Conservation (phyloP, 2,888 invertebrate species). For the Lithophane leautieri region DNA sequence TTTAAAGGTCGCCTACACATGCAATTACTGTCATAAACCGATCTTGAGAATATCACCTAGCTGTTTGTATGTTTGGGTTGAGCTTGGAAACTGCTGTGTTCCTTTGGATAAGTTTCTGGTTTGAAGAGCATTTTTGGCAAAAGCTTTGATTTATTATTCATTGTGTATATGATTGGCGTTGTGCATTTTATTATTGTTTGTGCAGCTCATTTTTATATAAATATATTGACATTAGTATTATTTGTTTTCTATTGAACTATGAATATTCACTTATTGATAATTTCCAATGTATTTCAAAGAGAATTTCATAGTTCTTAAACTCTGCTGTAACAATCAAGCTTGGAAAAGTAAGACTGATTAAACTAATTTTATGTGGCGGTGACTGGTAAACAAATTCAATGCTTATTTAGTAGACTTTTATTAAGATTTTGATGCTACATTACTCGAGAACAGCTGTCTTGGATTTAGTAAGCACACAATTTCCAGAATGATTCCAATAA, state of each 20-base stretch:
- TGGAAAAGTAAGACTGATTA: neutral
- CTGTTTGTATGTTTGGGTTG: neutral
- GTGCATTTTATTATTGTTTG: too few relatives aligned
- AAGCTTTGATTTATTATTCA: neutral
- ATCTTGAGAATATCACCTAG: neutral
- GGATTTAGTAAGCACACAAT: conserved; percentile 12
- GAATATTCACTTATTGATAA: neutral
- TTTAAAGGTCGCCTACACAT: conserved; percentile 26
- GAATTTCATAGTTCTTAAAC: neutral
- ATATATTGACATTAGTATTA: neutral
- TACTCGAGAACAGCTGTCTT: neutral
- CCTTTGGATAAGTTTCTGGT: neutral
- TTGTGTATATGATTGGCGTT: neutral
- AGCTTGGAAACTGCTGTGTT: neutral
- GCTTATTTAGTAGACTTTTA: too few relatives aligned
- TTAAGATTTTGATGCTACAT: neutral
- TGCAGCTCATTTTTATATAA: too few relatives aligned
- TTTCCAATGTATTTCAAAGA: too few relatives aligned
- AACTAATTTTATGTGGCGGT: neutral
- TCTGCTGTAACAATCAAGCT: too few relatives aligned
- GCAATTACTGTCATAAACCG: conserved; percentile 24
- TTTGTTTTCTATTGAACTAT: neutral
- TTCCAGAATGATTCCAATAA: neutral
- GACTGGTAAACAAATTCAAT: neutral
- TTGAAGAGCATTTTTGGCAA: neutral